These are phyloP conservation scores for Poecilia latipinna DNA, from an alignment of 2,113 vertebrate species.

Conservation along the genomic window DNA sequence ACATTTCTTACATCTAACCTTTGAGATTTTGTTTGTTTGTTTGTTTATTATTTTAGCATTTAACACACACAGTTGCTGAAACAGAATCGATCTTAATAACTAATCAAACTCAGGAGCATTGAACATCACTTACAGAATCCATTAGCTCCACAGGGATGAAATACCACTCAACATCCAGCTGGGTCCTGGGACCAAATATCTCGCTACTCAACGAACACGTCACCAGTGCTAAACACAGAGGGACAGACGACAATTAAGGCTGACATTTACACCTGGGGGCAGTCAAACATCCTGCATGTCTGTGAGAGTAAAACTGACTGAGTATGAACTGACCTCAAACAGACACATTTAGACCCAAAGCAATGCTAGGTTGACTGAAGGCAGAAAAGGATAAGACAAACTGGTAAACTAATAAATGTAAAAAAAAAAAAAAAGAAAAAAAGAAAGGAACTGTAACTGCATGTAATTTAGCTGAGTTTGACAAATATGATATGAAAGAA, in stretches of 20 bases:
- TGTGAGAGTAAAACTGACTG: neutral
- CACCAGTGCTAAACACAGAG: neutral
- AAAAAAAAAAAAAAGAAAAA: conserved; percentile 51
- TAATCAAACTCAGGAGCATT: neutral
- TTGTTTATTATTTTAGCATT: neutral
- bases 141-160: neutral
- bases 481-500: conserved; percentile 51
- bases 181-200: neutral
- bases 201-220: neutral
- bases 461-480: conserved; percentile 30
- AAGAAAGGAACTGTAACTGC: conserved; percentile 55
- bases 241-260: conserved; percentile 1
- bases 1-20: too few species aligned
- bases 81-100: too few species aligned
- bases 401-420: conserved; percentile 20
- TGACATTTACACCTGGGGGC: conserved; percentile 7
- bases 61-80: neutral
- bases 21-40: neutral
- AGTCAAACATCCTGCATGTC: neutral
- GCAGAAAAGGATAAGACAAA: neutral
- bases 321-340: conserved; percentile 36
- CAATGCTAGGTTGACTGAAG: conserved; percentile 18
- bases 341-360: conserved; percentile 22
- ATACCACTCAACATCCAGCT: neutral
- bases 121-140: neutral